Percentiles rank a stretch among this genome's conserved stretches.
These are phyloP conservation scores for Astur gentilis DNA, from an alignment of 2,113 vertebrate species.

Conservation along the genomic window DNA sequence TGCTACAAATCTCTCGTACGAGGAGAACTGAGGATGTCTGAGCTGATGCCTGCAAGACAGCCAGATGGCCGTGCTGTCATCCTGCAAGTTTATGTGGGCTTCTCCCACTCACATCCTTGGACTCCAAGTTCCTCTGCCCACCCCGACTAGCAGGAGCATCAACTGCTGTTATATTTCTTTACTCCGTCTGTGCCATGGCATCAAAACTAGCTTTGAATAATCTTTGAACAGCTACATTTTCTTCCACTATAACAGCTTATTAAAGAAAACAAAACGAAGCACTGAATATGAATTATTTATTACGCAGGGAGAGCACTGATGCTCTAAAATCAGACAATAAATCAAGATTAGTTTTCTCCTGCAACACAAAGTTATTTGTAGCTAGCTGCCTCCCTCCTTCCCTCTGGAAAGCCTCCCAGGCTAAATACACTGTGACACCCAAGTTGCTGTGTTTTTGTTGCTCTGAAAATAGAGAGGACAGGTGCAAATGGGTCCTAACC, in stretches of 20 bases:
- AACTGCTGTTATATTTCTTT: neutral
- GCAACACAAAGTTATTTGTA: neutral
- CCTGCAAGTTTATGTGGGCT: neutral
- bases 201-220: neutral
- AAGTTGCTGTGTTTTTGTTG: accelerated
- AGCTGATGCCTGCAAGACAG: neutral
- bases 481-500: neutral
- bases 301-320: neutral
- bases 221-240: neutral
- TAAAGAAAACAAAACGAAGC: neutral
- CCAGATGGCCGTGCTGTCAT: neutral
- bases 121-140: neutral
- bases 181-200: accelerated
- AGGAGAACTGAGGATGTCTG: neutral
- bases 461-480: neutral
- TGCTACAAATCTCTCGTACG: accelerated
- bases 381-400: neutral
- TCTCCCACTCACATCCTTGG: neutral
- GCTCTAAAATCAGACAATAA: neutral
- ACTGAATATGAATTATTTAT: neutral
- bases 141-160: neutral
- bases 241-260: neutral
- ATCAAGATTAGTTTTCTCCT: neutral
- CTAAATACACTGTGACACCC: neutral
- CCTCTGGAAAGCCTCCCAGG: neutral